Base-by-base conservation (phyloP, 2,113 vertebrate species). In the Ctenomys sociabilis region DNA sequence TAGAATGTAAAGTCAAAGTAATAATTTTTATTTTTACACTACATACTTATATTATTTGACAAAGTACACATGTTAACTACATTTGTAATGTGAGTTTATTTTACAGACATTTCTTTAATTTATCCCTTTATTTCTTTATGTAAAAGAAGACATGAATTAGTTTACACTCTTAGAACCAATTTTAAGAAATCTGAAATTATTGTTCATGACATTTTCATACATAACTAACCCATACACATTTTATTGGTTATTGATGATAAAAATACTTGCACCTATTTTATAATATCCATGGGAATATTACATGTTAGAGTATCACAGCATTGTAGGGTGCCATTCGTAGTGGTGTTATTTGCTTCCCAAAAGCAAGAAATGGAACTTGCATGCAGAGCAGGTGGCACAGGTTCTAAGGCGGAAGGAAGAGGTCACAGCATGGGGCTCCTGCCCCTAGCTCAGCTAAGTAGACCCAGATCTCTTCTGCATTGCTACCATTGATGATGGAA, bases 221-320 rank as follows among this genome's bases (percentile, higher is more conserved):
- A 35, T 89, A 61, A 21, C 14, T 94, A 82, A 86, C 3, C 32
- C 83, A 45, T 8, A 75, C 86, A 40, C 85, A 64, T 40, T 54
- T 72, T 78, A 59, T 28, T 94, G 75, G n/a, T 5, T 92, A 94
- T 82, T 6, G 59, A 54, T 83, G 68, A 73, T 72, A 88, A 91
- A 86, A 88, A 68, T 80, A 43, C 83, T 92, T 78, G 22, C 7
- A 92, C 32, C 24, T 90, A 59, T 84, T 90, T 92, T 72, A 68
- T 75, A 37, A 54, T 90, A 28, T 68, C 32, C 35, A 24, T 72
- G 19, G 28, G 61, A 68, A 78, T 57, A 30, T 82, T 66, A 81
- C 80, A 63, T 77, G 32, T 43, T 90, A 90, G 16, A 88, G 13
- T 68, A 81, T 81, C 28, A 73, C 9, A 40, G 70, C 80, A 10